Base-by-base conservation (phyloP, 2,888 invertebrate genomes). In the Lasioglossum pauxillum region DNA sequence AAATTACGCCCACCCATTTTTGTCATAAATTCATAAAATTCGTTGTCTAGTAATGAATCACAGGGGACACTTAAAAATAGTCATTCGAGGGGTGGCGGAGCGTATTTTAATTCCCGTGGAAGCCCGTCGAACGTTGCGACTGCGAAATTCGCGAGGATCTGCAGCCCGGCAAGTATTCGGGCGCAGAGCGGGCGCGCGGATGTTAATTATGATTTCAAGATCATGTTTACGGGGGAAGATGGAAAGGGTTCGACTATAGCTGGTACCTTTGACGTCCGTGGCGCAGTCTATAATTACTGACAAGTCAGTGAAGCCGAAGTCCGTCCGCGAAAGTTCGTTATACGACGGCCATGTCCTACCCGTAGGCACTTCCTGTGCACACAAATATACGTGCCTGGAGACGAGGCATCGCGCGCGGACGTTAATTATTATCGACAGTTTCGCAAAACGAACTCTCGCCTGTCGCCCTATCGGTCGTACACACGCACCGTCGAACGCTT, bases 341-440 rank as follows among this genome's bases (percentile, higher is more conserved):
- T 80, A 88, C 87, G 85, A 78, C 83, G 82, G 81, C 79, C 84
- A 86, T 75, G 85, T 87, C 86, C 88, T 91, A 78, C 88, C 89
- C 90, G 87, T 83, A 85, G 90, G 90, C 89, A 88, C 86, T 91
- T 88, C 82, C 89, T 82, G 80, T 83, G 35, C 82, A 81, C 86
- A 82, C 85, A 83, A 71, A 86, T 83, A 81, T 75, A 81, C 76
- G 60, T 74, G 77, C 78, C 53, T 75, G 72, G 60, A 83, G 76
- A 86, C 77, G 85, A 80, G 82, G 82, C 80, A 85, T 78, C 90
- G 71, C 78, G 73, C 81, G 79, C 83, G 79, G 78, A 86, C 89
- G 91, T 91, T 91, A 91, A 91, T 91, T 90, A 91, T 91, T 91
- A 91, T 91, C 90, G 90, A 88, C 91, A 90, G 91, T 91, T 88